Evolutionary conservation across 2,888 invertebrate genomes (phyloP).

Genomic region (Thera britannica): DNA sequence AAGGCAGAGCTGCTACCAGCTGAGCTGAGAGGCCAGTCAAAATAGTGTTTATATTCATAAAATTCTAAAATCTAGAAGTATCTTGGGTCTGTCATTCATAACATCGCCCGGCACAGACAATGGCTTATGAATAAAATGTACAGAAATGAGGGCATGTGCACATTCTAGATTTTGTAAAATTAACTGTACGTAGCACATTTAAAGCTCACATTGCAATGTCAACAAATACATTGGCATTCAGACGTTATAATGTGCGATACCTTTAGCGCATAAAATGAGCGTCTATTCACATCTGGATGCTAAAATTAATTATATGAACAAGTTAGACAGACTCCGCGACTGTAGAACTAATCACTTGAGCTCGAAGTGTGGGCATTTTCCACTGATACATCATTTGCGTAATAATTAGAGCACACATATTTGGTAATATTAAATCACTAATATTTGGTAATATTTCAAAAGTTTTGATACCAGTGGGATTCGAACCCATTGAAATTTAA

Average conservation of each 20-base stretch:
- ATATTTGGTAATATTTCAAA: no score
- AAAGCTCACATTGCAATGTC: background rate
- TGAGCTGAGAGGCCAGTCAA: no score
- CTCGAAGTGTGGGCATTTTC: background rate
- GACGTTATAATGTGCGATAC: background rate
- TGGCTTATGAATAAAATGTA: conserved; percentile 64
- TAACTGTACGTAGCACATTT: background rate
- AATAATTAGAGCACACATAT: no score
- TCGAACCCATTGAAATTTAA: no score
- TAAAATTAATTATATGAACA: no score
- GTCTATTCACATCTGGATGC: no score
- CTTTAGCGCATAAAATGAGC: background rate
- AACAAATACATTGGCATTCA: background rate
- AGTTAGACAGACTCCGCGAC: background rate
- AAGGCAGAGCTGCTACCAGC: no score
- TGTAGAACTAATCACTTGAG: background rate
- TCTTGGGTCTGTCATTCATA: conserved; percentile 44
- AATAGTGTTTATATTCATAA: conserved; percentile 15
- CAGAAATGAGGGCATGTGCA: conserved; percentile 48
- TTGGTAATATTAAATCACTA: no score
- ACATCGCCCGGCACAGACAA: conserved; percentile 48
- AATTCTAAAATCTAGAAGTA: conserved; percentile 44
- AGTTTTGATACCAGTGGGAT: no score
- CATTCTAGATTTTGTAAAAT: background rate
- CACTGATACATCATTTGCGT: background rate